phyloP scores from a whole-genome alignment of 2,797 vertebrate genomes.

The Poecilia gillii region DNA sequence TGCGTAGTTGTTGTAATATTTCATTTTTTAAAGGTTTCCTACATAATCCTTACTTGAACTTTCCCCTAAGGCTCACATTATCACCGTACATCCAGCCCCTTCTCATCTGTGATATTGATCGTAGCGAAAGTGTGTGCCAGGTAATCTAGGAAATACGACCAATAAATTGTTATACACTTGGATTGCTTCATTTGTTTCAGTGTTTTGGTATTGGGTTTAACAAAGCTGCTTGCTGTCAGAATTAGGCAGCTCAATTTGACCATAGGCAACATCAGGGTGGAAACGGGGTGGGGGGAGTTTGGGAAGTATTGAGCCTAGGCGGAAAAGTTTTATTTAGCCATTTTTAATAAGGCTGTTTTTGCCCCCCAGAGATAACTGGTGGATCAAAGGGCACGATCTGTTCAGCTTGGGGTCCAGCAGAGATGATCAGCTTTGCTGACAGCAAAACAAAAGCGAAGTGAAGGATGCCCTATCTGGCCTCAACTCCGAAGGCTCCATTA shows the following conservation, averaged over 20 bases:
- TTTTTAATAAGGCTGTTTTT: constrained; percentile 80
- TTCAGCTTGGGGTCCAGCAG: constrained; percentile 69
- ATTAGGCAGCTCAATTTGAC: constrained; percentile 75
- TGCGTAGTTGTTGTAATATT: constrained; percentile 29
- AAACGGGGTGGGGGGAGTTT: constrained; percentile 57
- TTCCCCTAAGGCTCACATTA: constrained; percentile 65
- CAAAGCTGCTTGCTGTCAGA: constrained; percentile 60
- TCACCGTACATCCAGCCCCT: constrained; percentile 63
- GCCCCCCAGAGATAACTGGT: constrained; percentile 69
- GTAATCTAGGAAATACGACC: constrained; percentile 69
- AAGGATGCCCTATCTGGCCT: constrained; percentile 76
- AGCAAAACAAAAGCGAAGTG: constrained; percentile 73
- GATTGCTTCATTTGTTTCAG: constrained; percentile 74
- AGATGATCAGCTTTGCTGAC: constrained; percentile 70
- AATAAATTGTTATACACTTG: constrained; percentile 73
- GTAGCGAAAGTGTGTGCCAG: constrained; percentile 72
- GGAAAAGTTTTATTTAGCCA: constrained; percentile 78
- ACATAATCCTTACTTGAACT: constrained; percentile 53
- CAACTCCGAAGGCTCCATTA: constrained; percentile 71
- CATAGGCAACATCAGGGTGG: constrained; percentile 69
- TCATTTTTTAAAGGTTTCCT: constrained; percentile 41
- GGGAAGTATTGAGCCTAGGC: constrained; percentile 73
- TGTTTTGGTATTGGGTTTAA: constrained; percentile 58
- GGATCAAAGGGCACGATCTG: constrained; percentile 80
- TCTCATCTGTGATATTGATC: constrained; percentile 79